Conservation (phyloP, 2,797 vertebrate genomes). For the Paguma larvata region DNA sequence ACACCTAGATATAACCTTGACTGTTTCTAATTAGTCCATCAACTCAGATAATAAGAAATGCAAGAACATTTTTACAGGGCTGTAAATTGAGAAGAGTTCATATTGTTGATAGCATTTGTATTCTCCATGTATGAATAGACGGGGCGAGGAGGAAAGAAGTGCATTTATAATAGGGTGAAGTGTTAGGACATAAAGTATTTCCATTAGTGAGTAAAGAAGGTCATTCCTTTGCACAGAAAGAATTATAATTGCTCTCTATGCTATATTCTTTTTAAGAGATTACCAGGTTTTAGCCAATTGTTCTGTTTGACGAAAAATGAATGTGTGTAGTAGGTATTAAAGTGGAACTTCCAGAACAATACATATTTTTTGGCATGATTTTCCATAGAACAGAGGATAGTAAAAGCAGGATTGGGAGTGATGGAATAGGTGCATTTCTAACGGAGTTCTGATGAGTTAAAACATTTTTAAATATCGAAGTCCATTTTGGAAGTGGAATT, state of each 20-base stretch:
- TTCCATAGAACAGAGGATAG: not conserved
- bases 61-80: conserved; percentile 80
- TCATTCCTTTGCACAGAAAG: conserved; percentile 34
- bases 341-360: not conserved
- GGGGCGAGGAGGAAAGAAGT: not conserved
- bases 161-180: conserved; percentile 68
- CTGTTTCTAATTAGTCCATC: conserved; percentile 87
- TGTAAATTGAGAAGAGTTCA: conserved; percentile 85
- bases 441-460: conserved; percentile 18
- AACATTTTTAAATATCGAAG: conserved; percentile 37
- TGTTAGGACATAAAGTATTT: conserved; percentile 52
- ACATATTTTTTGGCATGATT: conserved; percentile 5
- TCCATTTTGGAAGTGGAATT: not conserved
- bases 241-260: conserved; percentile 51
- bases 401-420: not conserved
- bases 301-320: conserved; percentile 13
- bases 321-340: not conserved
- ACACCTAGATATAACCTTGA: conserved; percentile 88
- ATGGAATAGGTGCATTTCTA: not conserved
- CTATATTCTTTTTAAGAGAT: not conserved
- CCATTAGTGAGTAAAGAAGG: conserved; percentile 53
- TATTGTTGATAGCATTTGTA: conserved; percentile 76
- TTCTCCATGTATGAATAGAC: conserved; percentile 25
- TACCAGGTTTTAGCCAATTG: conserved; percentile 10
- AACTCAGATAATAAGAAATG: conserved; percentile 86